These are phyloP conservation scores for Bubo blakistoni DNA, from an alignment of 2,113 vertebrate genomes.

Conservation along the genomic window DNA sequence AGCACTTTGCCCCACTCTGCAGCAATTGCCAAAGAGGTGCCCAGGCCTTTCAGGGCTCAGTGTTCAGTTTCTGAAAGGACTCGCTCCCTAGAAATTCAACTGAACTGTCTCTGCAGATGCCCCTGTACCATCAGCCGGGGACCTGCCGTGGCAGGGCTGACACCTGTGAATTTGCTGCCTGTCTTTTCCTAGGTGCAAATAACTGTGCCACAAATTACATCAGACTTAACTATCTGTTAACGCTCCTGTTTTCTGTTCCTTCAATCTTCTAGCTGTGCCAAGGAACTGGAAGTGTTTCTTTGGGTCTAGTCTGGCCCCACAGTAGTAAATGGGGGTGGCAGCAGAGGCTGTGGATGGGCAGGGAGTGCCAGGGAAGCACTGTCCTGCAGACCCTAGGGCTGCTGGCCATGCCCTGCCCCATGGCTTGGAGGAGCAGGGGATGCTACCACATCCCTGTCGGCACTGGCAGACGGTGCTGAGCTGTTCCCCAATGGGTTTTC, in stretches of 20 bases:
- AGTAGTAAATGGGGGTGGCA: background rate
- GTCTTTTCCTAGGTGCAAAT: background rate
- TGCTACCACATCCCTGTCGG: fast-evolving
- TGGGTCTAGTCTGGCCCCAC: background rate
- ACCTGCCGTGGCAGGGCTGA: background rate
- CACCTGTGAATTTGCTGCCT: background rate
- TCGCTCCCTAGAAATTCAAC: background rate
- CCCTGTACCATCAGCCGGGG: background rate
- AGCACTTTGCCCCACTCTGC: background rate
- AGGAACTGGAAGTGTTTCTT: background rate
- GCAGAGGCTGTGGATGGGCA: fast-evolving
- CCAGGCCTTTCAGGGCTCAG: background rate
- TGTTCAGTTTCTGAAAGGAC: background rate
- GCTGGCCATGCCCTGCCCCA: background rate
- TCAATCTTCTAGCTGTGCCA: background rate
- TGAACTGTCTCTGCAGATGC: background rate
- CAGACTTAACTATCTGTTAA: background rate
- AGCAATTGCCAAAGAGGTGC: background rate
- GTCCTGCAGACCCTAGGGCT: background rate
- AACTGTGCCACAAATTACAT: background rate
- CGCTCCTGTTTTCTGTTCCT: background rate
- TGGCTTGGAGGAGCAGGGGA: background rate
- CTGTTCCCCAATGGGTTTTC: background rate
- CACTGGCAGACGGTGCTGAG: background rate
- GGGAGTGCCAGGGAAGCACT: background rate